These are phyloP conservation scores for Pipistrellus pipistrellus DNA, from an alignment of 2,797 vertebrate genomes.

Conservation along the genomic window DNA sequence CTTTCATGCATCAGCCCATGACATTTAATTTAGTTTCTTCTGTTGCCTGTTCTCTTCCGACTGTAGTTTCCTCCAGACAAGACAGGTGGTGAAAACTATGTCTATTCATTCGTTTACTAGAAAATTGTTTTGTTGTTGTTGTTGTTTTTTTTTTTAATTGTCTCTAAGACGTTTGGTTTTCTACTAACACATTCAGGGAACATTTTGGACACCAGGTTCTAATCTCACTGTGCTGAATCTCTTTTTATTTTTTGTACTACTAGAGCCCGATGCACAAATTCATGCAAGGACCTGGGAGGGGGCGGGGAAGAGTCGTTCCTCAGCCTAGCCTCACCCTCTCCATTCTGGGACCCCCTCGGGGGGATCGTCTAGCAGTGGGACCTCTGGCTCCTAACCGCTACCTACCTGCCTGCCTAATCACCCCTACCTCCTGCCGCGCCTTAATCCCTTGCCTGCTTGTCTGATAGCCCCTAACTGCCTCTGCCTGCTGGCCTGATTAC, in stretches of 20 bases:
- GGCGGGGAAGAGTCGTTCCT: too few relatives aligned
- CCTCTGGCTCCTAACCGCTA: too few relatives aligned
- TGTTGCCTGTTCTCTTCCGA: constrained; percentile 61
- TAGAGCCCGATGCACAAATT: too few relatives aligned
- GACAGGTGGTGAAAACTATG: constrained; percentile 59
- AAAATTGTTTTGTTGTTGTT: constrained; percentile 39
- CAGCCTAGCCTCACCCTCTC: too few relatives aligned
- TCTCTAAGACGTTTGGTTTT: constrained; percentile 77
- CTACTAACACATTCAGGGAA: constrained; percentile 76
- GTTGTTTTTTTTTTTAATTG: constrained; percentile 3
- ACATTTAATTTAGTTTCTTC: constrained; percentile 27
- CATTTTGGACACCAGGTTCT: constrained; percentile 3
- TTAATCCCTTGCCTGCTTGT: too few relatives aligned
- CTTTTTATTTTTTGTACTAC: constrained; percentile 70
- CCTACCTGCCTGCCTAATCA: too few relatives aligned
- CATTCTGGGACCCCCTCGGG: too few relatives aligned
- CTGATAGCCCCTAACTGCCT: too few relatives aligned
- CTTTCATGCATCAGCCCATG: neutral
- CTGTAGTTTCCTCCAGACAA: constrained; percentile 26
- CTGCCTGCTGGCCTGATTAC: too few relatives aligned
- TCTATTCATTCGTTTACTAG: constrained; percentile 53
- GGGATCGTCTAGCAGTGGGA: too few relatives aligned
- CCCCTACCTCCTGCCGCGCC: too few relatives aligned
- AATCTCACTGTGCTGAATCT: constrained; percentile 76
- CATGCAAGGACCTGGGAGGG: too few relatives aligned